These are phyloP conservation scores for Enteromius fasciolatus DNA, from an alignment of 2,797 vertebrate genomes.

Conservation along the genomic window DNA sequence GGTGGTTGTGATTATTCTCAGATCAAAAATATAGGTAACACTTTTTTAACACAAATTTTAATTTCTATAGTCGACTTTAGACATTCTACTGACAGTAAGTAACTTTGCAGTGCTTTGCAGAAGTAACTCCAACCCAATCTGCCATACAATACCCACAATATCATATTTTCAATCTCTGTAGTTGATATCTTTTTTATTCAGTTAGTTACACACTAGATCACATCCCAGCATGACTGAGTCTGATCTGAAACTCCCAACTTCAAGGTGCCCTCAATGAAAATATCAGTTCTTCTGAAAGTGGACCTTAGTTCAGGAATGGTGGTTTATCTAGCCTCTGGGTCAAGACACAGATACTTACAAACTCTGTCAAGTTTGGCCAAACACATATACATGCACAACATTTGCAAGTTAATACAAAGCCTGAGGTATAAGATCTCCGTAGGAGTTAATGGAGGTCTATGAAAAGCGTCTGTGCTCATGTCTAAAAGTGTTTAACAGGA, in stretches of 20 bases:
- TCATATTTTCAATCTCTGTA: no score
- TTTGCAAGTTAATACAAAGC: neutral
- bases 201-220: neutral
- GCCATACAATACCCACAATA: no score
- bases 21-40: no score
- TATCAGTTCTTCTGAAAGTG: neutral
- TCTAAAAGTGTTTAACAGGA: conserved; percentile 25
- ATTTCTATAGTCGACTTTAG: no score
- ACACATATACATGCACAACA: neutral
- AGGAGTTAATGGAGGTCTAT: conserved; percentile 25
- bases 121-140: no score
- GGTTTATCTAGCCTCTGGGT: neutral
- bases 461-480: conserved; percentile 4
- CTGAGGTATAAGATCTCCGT: neutral
- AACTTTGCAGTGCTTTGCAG: no score
- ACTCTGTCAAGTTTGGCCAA: neutral
- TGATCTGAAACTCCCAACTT: neutral
- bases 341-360: neutral
- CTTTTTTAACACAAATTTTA: no score
- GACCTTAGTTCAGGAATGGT: neutral
- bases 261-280: neutral
- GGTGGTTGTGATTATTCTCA: no score
- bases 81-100: no score
- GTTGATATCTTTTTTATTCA: neutral
- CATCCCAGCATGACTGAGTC: neutral